Base-by-base conservation (phyloP, 2,113 vertebrate genomes). In the Pimephales promelas region DNA sequence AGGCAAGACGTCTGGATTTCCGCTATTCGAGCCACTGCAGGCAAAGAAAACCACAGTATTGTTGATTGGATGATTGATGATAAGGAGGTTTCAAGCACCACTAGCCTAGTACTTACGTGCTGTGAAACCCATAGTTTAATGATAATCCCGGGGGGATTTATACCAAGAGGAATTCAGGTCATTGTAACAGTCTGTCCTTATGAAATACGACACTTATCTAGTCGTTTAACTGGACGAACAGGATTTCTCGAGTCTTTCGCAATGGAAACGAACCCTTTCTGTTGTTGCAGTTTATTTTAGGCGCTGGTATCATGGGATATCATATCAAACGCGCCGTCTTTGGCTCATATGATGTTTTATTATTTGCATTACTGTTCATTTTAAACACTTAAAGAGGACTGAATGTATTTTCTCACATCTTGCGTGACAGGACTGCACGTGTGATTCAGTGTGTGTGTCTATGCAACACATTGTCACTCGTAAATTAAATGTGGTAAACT, bases 211-310 rank as follows among this genome's bases (percentile, higher is more conserved):
- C 85, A 85, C 78, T 72, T 68, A 72, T 86, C 36, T 75, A 45
- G 79, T 61, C 24, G 74, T 61, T 75, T 7, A 92, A 93, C 91
- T 78, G 57, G 92, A 90, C 87, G 84, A 90, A 93, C 92, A 89
- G 90, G 92, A 87, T 93, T 83, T 84, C 31, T 56, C 10, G 4
- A 16, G 43, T 24, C 45, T 52, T 49, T 31, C 52, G 66, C 20
- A 13, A 22, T 70, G 20, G 34, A n/a, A 43, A 40, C 5, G 2
- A 78, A 45, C 18, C 28, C 36, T 36, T 24, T 76, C 52, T 76
- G 13, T 24, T 24, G 74, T 36, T 2, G 49, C 31, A 0, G 20
- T 24, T 61, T 7, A n/a, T 3, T 31, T 40, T 22, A 43, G 36
- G 11, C 10, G 10, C 9, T 54, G 26, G 26, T 11, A 47, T 74